A percentile compares a stretch with the other conserved stretches of the same genome.
Evolutionary conservation across 2,113 vertebrate species (phyloP).

Genomic region (Sus scrofa): T2T-Sscrofa CM000824.6:94831501-94832000

Average conservation of each 20-base stretch:
- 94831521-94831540: neutral
- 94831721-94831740: neutral
- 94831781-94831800: neutral
- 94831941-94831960: neutral
- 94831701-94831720: neutral
- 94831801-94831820: neutral
- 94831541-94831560: neutral
- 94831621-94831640: neutral
- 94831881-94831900: rapidly evolving
- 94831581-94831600: neutral
- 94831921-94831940: rapidly evolving
- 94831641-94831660: neutral
- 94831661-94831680: neutral
- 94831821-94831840: neutral
- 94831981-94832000: neutral
- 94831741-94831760: neutral
- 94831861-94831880: neutral
- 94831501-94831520: neutral
- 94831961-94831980: neutral
- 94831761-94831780: neutral
- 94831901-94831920: neutral
- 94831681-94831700: neutral
- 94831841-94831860: neutral
- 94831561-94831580: neutral
- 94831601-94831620: neutral